These are phyloP conservation scores for Drosophila carrolli DNA, from an alignment of 1,140 invertebrate species.

Conservation along the genomic window DNA sequence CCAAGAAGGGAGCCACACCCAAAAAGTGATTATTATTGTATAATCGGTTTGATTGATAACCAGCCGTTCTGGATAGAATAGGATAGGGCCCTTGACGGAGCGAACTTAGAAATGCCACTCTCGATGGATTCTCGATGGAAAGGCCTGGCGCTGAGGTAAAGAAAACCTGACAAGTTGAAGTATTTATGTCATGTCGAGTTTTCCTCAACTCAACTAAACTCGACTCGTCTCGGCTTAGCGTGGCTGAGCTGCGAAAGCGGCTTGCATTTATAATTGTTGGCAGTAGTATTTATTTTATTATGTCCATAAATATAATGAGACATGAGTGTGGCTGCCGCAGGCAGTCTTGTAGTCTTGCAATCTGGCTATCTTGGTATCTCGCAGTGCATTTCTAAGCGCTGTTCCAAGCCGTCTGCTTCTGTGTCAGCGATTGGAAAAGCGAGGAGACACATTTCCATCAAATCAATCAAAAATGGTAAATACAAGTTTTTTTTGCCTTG, in stretches of 20 bases:
- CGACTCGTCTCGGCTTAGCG: conserved; percentile 18
- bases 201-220: conserved; percentile 29
- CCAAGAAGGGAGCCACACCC: conserved; percentile 37
- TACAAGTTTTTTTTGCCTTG: conserved; percentile 71
- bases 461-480: conserved; percentile 83
- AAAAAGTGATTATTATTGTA: conserved; percentile 51
- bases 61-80: conserved; percentile 27
- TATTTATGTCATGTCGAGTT: conserved; percentile 79
- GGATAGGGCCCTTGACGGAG: conserved; percentile 17
- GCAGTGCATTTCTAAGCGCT: conserved; percentile 45
- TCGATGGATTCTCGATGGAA: conserved; percentile 6
- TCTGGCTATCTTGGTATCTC: neutral
- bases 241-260: conserved; percentile 69
- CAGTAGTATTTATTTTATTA: conserved; percentile 81
- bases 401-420: conserved; percentile 18
- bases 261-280: conserved; percentile 82
- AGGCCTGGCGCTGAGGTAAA: conserved; percentile 15
- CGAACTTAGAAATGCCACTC: conserved; percentile 15
- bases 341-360: neutral
- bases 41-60: conserved; percentile 71
- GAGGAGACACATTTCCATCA: conserved; percentile 79
- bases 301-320: conserved; percentile 83
- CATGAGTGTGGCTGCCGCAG: conserved; percentile 53
- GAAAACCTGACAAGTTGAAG: conserved; percentile 56
- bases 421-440: conserved; percentile 61